These are phyloP conservation scores for Chouioia cunea DNA, from an alignment of 2,888 invertebrate genomes.

Conservation along the genomic window DNA sequence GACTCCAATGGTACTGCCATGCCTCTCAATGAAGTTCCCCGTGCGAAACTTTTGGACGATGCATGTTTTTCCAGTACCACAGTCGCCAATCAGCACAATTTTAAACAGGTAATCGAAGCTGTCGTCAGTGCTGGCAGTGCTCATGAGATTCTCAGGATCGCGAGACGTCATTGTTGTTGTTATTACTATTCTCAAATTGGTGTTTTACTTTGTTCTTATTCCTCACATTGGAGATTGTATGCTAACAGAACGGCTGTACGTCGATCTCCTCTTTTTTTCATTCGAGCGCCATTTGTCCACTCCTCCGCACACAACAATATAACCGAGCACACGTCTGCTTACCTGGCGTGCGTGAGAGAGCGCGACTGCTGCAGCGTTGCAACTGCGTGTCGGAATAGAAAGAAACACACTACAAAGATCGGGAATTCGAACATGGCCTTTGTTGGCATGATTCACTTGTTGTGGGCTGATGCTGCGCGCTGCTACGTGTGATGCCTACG, in stretches of 20 bases:
- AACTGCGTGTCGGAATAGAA: conserved; percentile 5
- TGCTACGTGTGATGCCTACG: neutral
- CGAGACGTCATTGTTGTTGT: conserved; percentile 76
- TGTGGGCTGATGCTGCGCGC: neutral
- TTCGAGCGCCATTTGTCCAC: conserved; percentile 30
- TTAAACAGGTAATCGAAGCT: conserved; percentile 95
- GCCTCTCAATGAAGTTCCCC: conserved; percentile 94
- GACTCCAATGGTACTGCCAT: conserved; percentile 97
- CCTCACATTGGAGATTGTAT: no score
- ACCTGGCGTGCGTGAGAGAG: neutral
- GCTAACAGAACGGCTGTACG: neutral
- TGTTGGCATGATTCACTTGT: conserved; percentile 15
- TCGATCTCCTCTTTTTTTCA: neutral
- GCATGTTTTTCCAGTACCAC: conserved; percentile 92
- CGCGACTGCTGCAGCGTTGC: neutral
- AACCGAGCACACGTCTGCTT: neutral
- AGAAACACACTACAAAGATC: conserved; percentile 3
- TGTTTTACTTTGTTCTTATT: conserved; percentile 31
- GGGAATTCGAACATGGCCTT: neutral
- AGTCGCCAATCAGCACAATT: conserved; percentile 93
- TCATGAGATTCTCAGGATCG: conserved; percentile 83
- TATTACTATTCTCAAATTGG: neutral
- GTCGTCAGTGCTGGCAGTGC: conserved; percentile 78
- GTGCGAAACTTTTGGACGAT: conserved; percentile 96
- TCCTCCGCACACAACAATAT: neutral